These are phyloP conservation scores for Zelleria hepariella DNA, from an alignment of 2,888 invertebrate genomes.

Conservation along the genomic window DNA sequence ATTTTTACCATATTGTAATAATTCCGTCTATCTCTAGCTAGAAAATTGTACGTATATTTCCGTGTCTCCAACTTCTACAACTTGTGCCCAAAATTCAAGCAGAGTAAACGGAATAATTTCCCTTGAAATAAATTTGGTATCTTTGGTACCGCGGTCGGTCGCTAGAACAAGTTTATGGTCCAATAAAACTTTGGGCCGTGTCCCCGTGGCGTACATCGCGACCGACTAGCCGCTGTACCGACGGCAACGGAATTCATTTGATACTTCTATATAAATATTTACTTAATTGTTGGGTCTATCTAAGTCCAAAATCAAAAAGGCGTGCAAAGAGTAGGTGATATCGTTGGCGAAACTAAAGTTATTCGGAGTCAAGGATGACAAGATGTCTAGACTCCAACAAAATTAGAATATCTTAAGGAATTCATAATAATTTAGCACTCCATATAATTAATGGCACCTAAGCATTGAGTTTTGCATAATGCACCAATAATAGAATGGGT, in stretches of 20 bases:
- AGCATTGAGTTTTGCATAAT: not conserved
- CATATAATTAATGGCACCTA: too few species aligned
- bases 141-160: conserved; percentile 1
- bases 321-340: too few species aligned
- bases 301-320: too few species aligned
- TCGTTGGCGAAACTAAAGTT: too few species aligned
- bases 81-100: not conserved
- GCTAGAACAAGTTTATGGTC: conserved; percentile 36
- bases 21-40: too few species aligned
- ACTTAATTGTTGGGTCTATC: too few species aligned
- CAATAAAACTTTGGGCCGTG: conserved; percentile 52
- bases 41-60: not conserved
- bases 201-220: conserved; percentile 38
- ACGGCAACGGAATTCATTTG: conserved; percentile 22
- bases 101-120: not conserved
- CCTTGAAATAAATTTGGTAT: not conserved
- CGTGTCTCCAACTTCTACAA: not conserved
- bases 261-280: too few species aligned
- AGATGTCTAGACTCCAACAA: too few species aligned
- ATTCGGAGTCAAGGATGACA: too few species aligned
- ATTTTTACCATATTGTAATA: too few species aligned
- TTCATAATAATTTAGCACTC: too few species aligned
- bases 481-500: not conserved
- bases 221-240: conserved; percentile 24
- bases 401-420: too few species aligned